Conservation (phyloP, 1,140 invertebrate genomes). For the Bombus picipes region DNA sequence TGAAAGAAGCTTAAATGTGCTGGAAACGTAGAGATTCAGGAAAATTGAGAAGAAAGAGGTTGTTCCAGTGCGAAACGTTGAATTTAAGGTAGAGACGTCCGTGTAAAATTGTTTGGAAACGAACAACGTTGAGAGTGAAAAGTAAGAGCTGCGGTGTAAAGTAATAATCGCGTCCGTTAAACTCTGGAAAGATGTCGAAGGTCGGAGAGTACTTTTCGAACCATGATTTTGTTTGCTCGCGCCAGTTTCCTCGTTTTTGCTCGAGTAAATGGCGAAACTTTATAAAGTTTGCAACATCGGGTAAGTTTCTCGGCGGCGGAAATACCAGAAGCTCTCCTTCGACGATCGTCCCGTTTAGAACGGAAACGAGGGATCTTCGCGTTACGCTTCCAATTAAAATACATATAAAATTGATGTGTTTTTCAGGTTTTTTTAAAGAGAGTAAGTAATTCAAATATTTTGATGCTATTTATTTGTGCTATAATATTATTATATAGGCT, state of each 20-base stretch:
- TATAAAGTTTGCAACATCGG: slow-evolving; percentile 57
- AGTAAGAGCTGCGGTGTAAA: slow-evolving; percentile 43
- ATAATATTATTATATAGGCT: too few species aligned
- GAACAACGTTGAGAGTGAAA: slow-evolving; percentile 16
- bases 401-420: neutral
- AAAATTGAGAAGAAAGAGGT: neutral
- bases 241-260: slow-evolving; percentile 61
- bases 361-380: neutral
- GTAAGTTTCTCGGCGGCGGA: slow-evolving; percentile 50
- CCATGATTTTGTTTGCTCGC: slow-evolving; percentile 65
- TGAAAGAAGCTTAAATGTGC: neutral
- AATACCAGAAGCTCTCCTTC: slow-evolving; percentile 38
- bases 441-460: too few species aligned
- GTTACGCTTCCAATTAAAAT: neutral
- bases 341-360: slow-evolving; percentile 20
- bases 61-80: neutral
- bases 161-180: slow-evolving; percentile 59
- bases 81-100: too few species aligned
- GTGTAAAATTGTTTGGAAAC: slow-evolving; percentile 27
- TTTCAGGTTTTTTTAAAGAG: neutral
- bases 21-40: neutral
- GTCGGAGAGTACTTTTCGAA: slow-evolving; percentile 61
- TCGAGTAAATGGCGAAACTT: slow-evolving; percentile 66
- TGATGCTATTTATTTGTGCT: too few species aligned
- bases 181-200: slow-evolving; percentile 62